Conservation (phyloP, 2,113 vertebrate species). For the Anolis carolinensis region DNA sequence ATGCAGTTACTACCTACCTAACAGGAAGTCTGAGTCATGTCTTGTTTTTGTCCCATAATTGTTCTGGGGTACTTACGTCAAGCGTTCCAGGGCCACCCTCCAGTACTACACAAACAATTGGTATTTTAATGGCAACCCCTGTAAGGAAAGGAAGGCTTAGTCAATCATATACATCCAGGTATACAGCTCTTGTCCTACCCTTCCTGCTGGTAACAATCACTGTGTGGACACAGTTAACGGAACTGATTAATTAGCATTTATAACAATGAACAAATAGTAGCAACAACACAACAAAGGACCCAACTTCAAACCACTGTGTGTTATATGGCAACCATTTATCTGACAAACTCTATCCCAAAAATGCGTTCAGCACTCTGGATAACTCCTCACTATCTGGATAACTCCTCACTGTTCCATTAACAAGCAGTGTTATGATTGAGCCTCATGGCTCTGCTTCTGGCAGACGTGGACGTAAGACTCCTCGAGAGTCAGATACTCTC, state of each 20-base stretch:
- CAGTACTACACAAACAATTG: conserved; percentile 91
- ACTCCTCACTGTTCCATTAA: not conserved
- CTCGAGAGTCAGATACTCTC: too few species aligned
- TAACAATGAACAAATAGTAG: not conserved
- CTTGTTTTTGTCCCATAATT: not conserved
- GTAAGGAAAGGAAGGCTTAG: not conserved
- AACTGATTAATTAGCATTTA: not conserved
- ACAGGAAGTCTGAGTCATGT: too few species aligned
- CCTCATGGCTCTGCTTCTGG: too few species aligned
- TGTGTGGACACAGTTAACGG: not conserved
- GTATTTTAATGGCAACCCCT: conserved; percentile 86
- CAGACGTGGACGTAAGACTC: too few species aligned
- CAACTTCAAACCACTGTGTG: not conserved
- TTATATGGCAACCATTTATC: not conserved
- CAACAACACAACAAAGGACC: not conserved
- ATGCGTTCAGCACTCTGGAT: too few species aligned
- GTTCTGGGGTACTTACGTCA: conserved; percentile 78
- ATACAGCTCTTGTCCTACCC: not conserved
- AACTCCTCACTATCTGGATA: too few species aligned
- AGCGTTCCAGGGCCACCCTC: conserved; percentile 94
- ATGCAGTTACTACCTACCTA: not conserved
- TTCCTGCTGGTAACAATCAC: not conserved
- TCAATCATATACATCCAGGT: not conserved
- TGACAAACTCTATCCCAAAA: not conserved
- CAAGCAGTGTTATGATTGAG: too few species aligned